Conservation (phyloP, 1,140 invertebrate species). For the Melanaphis sacchari region DNA sequence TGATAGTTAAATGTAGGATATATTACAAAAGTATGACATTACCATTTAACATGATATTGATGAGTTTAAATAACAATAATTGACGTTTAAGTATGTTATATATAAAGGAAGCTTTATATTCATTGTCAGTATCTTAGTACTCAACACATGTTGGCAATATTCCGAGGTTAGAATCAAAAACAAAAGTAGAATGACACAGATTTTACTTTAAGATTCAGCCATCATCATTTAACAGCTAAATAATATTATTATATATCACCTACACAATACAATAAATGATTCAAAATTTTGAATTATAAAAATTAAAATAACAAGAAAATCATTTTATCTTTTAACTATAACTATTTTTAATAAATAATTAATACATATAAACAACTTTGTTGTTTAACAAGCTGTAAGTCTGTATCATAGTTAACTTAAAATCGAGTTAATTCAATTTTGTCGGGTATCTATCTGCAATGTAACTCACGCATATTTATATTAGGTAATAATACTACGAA, state of each 20-base stretch:
- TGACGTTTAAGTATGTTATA: not conserved
- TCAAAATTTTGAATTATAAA: not conserved
- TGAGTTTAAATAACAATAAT: not conserved
- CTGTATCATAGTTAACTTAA: not conserved
- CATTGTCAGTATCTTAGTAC: not conserved
- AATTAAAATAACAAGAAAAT: not conserved
- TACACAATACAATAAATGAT: not conserved
- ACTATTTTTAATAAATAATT: not conserved
- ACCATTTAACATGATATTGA: not conserved
- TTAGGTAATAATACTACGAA: too few relatives aligned
- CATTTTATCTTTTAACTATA: not conserved
- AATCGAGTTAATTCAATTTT: not conserved
- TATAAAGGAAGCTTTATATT: not conserved
- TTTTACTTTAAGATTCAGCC: not conserved
- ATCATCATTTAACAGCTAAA: not conserved
- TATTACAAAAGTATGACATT: not conserved
- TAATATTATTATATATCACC: not conserved
- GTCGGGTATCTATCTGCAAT: too few relatives aligned
- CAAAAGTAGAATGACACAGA: constrained; percentile 13
- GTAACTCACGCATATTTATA: too few relatives aligned
- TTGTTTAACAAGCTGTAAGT: too few relatives aligned
- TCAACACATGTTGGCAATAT: not conserved
- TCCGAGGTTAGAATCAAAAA: constrained; percentile 27
- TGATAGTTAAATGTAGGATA: not conserved
- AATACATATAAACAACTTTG: not conserved